phyloP scores from a whole-genome alignment of 2,888 invertebrate genomes.

The Thecocarcelia acutangulata region DNA sequence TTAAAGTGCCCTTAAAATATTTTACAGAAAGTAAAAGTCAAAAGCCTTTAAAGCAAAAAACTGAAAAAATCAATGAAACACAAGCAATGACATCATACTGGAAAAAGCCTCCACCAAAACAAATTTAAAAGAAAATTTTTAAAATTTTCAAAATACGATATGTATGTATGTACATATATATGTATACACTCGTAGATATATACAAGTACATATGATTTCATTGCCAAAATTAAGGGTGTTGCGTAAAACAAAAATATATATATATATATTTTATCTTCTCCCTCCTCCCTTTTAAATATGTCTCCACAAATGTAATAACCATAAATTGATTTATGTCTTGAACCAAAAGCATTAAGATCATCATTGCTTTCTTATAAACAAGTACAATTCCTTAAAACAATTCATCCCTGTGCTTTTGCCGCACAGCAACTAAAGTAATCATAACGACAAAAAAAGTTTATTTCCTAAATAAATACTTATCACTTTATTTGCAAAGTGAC shows the following conservation, averaged over 20 bases:
- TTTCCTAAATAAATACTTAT: slow-evolving; percentile 48
- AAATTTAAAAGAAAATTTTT: slow-evolving; percentile 2
- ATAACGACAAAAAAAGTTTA: slow-evolving; percentile 15
- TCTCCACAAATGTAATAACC: slow-evolving; percentile 51
- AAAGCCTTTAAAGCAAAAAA: not conserved
- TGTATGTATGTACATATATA: no score
- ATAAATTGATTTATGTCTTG: slow-evolving; percentile 62
- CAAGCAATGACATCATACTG: slow-evolving; percentile 25
- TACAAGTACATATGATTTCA: slow-evolving; percentile 4
- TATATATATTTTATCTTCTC: no score
- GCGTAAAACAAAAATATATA: slow-evolving; percentile 2
- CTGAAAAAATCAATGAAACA: not conserved
- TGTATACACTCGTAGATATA: no score
- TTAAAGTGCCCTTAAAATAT: slow-evolving; percentile 24
- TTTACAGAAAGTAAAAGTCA: slow-evolving; percentile 29
- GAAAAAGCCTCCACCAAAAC: not conserved
- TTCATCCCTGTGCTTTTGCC: slow-evolving; percentile 28
- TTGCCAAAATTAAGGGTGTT: not conserved
- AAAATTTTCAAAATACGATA: not conserved
- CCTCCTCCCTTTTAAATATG: not conserved
- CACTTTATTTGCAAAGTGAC: slow-evolving; percentile 51
- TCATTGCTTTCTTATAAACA: slow-evolving; percentile 22
- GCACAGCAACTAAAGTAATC: slow-evolving; percentile 5
- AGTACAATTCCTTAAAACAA: not conserved
- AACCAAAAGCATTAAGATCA: slow-evolving; percentile 47